Conservation (phyloP, 2,888 invertebrate species). For the Pollenia angustigena region DNA sequence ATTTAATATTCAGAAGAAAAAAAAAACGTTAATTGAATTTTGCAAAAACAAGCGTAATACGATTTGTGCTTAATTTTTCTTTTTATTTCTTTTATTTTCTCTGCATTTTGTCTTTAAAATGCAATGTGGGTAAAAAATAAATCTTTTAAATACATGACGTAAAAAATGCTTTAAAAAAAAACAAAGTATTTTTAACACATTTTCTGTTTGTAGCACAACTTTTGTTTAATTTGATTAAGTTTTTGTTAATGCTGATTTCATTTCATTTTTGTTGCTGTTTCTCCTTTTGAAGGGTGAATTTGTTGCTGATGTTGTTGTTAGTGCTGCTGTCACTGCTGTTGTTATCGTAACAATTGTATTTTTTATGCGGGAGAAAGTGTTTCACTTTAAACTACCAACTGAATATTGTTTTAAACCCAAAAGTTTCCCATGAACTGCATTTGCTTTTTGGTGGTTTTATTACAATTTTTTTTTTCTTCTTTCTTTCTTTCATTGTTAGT, state of each 20-base stretch:
- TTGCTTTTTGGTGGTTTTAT: not conserved
- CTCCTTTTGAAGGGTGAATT: constrained; percentile 62
- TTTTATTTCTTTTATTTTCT: not conserved
- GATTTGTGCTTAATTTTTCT: not conserved
- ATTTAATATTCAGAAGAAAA: constrained; percentile 40
- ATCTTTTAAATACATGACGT: constrained; percentile 48
- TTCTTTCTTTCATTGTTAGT: constrained; percentile 10
- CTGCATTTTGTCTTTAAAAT: constrained; percentile 26
- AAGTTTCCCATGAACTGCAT: constrained; percentile 62
- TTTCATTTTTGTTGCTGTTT: constrained; percentile 25
- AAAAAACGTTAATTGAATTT: constrained; percentile 47
- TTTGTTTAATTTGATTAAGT: constrained; percentile 39
- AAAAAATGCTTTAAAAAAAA: constrained; percentile 5
- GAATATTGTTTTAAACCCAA: constrained; percentile 29
- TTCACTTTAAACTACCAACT: constrained; percentile 53
- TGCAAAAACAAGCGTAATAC: not conserved
- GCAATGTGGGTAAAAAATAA: constrained; percentile 37
- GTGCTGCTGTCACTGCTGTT: constrained; percentile 32
- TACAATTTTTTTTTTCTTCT: not conserved
- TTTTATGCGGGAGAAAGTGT: constrained; percentile 70
- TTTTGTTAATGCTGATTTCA: constrained; percentile 25
- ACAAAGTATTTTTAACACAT: constrained; percentile 35
- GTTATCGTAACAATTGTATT: constrained; percentile 60
- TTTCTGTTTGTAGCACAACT: constrained; percentile 43
- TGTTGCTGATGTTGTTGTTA: constrained; percentile 41